Conservation (phyloP, 1,140 invertebrate genomes). For the Steinernema feltiae region DNA sequence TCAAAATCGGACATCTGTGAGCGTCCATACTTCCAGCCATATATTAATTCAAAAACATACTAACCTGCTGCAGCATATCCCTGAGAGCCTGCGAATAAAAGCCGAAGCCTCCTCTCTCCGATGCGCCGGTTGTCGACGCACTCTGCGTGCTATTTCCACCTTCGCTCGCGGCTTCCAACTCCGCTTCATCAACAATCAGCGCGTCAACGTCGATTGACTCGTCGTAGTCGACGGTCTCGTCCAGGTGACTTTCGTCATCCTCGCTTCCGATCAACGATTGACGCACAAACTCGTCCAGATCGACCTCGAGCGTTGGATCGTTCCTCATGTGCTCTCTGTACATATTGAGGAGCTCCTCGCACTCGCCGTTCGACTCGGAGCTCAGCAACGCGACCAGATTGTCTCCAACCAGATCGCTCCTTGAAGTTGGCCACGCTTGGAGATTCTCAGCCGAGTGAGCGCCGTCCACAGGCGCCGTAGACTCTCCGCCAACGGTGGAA, state of each 20-base stretch:
- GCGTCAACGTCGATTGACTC: slow-evolving; percentile 1
- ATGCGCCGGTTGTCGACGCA: neutral
- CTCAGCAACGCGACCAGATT: neutral
- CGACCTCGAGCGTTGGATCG: neutral
- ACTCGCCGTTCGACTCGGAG: neutral
- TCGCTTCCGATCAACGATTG: neutral
- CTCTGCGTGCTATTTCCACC: neutral
- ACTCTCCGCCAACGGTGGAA: neutral
- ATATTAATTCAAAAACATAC: no score
- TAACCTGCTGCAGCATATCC: neutral
- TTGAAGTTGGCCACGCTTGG: neutral
- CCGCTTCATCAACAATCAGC: slow-evolving; percentile 18
- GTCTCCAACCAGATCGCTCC: neutral
- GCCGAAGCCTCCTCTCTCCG: neutral
- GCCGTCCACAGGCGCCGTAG: neutral
- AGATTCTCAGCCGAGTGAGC: neutral
- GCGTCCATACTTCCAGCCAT: no score
- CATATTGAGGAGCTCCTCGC: neutral
- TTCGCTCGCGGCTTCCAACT: neutral
- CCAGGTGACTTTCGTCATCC: neutral
- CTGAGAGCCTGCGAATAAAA: neutral
- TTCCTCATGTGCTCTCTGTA: neutral
- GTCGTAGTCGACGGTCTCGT: slow-evolving; percentile 17
- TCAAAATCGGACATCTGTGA: no score
- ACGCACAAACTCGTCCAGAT: neutral